Evolutionary conservation across 1,140 invertebrate genomes (phyloP).

Genomic region (Diabrotica undecimpunctata): DNA sequence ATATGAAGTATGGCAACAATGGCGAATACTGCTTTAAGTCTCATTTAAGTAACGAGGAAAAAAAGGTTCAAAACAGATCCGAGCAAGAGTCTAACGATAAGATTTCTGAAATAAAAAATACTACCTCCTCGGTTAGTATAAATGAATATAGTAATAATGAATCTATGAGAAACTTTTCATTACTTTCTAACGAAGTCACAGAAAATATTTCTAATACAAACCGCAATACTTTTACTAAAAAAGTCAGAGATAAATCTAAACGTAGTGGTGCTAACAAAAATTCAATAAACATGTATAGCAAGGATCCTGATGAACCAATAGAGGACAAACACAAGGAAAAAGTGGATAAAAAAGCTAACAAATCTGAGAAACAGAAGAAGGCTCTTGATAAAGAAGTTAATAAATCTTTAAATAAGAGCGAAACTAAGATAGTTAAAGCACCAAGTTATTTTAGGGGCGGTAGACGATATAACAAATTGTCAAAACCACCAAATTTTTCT

Average conservation of each 20-base stretch:
- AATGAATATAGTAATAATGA: neutral
- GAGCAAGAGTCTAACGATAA: neutral
- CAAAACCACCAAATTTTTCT: neutral
- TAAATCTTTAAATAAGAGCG: neutral
- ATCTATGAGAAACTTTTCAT: neutral
- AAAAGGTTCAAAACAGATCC: neutral
- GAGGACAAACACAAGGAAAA: neutral
- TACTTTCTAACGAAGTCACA: neutral
- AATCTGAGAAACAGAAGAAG: neutral
- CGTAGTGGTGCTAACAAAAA: neutral
- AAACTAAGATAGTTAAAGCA: neutral
- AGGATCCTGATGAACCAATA: neutral
- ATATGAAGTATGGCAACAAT: neutral
- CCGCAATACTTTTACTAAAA: neutral
- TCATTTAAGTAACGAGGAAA: neutral
- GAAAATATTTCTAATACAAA: neutral
- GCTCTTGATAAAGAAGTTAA: neutral
- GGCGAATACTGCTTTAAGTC: neutral
- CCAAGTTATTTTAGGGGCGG: neutral
- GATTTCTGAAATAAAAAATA: neutral
- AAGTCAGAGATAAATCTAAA: neutral
- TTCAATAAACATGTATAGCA: neutral
- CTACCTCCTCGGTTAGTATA: neutral
- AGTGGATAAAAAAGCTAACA: neutral
- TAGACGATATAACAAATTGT: neutral